Conservation (phyloP, 2,113 vertebrate genomes). For the Bubo scandiacus region DNA sequence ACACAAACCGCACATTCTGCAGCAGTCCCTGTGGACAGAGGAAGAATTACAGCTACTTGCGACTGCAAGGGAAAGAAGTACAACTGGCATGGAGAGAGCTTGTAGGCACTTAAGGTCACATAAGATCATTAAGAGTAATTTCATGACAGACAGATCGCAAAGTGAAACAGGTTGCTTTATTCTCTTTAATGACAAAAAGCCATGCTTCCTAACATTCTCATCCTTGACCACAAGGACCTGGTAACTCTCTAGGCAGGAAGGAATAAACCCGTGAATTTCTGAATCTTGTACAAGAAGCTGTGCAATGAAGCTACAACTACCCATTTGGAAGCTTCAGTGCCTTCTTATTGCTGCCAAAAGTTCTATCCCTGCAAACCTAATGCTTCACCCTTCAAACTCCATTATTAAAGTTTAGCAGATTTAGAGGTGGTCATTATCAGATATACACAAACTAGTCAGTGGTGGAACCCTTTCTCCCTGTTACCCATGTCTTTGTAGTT, state of each 20-base stretch:
- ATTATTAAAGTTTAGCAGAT: neutral
- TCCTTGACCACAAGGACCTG: neutral
- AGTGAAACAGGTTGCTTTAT: neutral
- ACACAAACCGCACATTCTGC: conserved; percentile 96
- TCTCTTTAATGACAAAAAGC: neutral
- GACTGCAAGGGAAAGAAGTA: neutral
- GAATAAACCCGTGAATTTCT: neutral
- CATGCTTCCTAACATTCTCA: neutral
- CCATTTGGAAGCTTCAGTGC: neutral
- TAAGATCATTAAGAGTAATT: neutral
- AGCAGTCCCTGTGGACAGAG: conserved; percentile 87
- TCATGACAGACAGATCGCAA: neutral
- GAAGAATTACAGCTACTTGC: conserved; percentile 42
- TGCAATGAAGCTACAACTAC: neutral
- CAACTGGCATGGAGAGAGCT: neutral
- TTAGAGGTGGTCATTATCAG: neutral
- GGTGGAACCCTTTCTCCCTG: neutral
- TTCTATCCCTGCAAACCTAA: neutral
- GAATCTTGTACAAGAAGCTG: neutral
- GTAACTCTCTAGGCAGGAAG: neutral
- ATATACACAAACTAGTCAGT: neutral
- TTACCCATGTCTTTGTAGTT: neutral
- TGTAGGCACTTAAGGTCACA: neutral
- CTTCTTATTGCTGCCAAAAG: neutral
- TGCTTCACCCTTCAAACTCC: neutral